Conservation (phyloP, 1,140 invertebrate species). For the Subanguina moxae region DNA sequence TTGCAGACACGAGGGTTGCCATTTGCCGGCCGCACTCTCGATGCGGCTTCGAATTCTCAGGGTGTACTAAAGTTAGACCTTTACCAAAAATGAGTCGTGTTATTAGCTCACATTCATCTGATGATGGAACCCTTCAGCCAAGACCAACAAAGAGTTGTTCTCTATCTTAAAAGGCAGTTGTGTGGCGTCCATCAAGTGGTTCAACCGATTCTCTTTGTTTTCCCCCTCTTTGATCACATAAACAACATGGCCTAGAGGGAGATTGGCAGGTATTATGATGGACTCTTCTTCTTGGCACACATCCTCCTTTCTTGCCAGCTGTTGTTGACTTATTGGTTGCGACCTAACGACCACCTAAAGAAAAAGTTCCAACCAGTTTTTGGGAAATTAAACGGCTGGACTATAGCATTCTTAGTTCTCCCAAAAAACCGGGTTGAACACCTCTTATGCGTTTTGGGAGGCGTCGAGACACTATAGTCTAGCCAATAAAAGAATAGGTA, state of each 20-base stretch:
- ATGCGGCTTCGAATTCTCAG: conserved; percentile 8
- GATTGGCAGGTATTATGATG: conserved; percentile 6
- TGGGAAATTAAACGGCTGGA: too few relatives aligned
- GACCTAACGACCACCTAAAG: too few relatives aligned
- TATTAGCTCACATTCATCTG: not conserved
- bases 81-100: not conserved
- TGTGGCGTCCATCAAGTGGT: conserved; percentile 4
- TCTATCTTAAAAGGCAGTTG: conserved; percentile 3
- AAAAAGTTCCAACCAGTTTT: too few relatives aligned
- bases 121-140: conserved; percentile 3
- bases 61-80: conserved; percentile 10
- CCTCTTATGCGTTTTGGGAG: too few relatives aligned
- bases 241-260: not conserved
- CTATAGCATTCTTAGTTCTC: too few relatives aligned
- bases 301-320: too few relatives aligned
- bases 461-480: not conserved
- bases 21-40: not conserved
- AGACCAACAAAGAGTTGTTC: conserved; percentile 3
- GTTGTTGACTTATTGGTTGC: too few relatives aligned
- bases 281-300: not conserved
- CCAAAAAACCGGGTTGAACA: too few relatives aligned
- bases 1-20: conserved; percentile 10
- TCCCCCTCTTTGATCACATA: not conserved
- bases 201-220: not conserved
- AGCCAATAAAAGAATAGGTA: not conserved